phyloP scores from a whole-genome alignment of 2,888 invertebrate species.

The Plusia festucae region DNA sequence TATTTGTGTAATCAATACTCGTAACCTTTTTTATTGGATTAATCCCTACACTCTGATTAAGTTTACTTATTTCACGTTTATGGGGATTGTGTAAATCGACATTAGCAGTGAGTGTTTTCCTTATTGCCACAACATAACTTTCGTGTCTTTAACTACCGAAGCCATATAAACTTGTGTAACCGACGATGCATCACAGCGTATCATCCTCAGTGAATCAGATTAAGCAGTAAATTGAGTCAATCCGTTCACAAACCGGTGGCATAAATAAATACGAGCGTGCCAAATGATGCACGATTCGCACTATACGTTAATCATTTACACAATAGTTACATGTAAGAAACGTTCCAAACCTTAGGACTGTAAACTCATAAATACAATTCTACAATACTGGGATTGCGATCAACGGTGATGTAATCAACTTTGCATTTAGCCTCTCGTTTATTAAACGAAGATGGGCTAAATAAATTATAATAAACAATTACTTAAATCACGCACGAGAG shows the following conservation, averaged over 20 bases:
- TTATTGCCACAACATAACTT: constrained; percentile 10
- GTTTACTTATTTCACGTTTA: background rate
- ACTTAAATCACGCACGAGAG: background rate
- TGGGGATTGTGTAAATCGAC: background rate
- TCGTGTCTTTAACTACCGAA: constrained; percentile 31
- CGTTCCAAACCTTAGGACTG: constrained; percentile 29
- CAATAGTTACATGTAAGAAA: constrained; percentile 62
- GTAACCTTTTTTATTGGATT: background rate
- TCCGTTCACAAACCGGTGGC: constrained; percentile 76
- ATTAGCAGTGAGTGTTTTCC: background rate
- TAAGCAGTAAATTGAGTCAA: constrained; percentile 78
- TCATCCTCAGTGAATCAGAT: constrained; percentile 80
- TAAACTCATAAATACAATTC: constrained; percentile 50
- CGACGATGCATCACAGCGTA: constrained; percentile 46
- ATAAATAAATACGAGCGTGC: constrained; percentile 82
- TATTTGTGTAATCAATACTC: constrained; percentile 3
- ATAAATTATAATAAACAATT: constrained; percentile 7
- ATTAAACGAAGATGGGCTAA: constrained; percentile 36
- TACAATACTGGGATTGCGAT: constrained; percentile 49
- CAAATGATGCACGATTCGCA: constrained; percentile 81
- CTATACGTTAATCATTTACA: constrained; percentile 73
- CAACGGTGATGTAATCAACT: constrained; percentile 51
- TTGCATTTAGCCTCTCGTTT: constrained; percentile 39
- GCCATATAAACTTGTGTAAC: constrained; percentile 49
- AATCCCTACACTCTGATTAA: background rate